A percentile compares a stretch with the other conserved stretches of the same genome.
Conservation (phyloP, 2,888 invertebrate genomes). For the Chymomyza fuscimana region DNA sequence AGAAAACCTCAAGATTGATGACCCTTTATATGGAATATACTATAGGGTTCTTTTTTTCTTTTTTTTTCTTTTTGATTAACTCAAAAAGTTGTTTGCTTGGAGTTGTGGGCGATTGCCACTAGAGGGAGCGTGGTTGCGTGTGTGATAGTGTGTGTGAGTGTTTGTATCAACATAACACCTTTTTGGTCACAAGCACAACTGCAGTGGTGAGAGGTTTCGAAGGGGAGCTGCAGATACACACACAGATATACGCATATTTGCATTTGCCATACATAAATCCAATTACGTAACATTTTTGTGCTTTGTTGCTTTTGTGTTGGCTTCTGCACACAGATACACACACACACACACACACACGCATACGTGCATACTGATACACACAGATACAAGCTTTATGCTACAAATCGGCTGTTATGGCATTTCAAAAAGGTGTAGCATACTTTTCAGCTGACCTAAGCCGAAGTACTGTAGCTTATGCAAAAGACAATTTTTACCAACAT, state of each 20-base stretch:
- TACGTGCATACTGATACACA: neutral
- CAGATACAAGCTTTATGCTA: neutral
- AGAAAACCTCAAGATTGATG: too few species aligned
- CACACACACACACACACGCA: slow-evolving; percentile 18
- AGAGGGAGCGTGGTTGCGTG: slow-evolving; percentile 6
- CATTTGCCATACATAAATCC: slow-evolving; percentile 35
- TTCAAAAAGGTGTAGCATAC: slow-evolving; percentile 38
- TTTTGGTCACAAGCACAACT: neutral
- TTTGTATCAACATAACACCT: neutral
- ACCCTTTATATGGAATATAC: neutral
- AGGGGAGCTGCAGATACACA: neutral
- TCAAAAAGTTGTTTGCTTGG: slow-evolving; percentile 18
- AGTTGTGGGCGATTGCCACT: slow-evolving; percentile 5
- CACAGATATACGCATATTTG: neutral
- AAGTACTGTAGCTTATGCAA: neutral
- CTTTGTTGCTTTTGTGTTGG: neutral
- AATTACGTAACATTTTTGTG: slow-evolving; percentile 50
- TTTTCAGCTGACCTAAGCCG: slow-evolving; percentile 34
- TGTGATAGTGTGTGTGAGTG: slow-evolving; percentile 4
- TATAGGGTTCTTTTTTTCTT: neutral
- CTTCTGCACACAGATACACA: slow-evolving; percentile 34
- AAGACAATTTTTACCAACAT: slow-evolving; percentile 31
- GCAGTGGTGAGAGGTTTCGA: too few species aligned
- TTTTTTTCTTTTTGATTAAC: slow-evolving; percentile 20
- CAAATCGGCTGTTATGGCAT: neutral